phyloP scores from a whole-genome alignment of 1,140 invertebrate species.

The Archivesica marissinica region DNA sequence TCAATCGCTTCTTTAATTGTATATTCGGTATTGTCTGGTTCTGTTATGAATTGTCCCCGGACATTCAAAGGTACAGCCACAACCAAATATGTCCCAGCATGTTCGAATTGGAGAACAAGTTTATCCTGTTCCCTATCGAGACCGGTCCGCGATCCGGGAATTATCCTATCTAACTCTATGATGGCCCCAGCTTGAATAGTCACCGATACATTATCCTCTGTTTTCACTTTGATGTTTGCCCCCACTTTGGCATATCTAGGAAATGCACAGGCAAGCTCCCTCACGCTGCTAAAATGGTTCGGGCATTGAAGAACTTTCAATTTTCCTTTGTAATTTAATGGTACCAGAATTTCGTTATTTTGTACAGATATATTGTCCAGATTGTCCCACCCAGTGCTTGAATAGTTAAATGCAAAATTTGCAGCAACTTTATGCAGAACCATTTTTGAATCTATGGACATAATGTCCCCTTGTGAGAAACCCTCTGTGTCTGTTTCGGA shows the following conservation, averaged over 20 bases:
- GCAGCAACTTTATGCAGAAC: slow-evolving; percentile 50
- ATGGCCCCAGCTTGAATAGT: slow-evolving; percentile 14
- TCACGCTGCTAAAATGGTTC: slow-evolving; percentile 16
- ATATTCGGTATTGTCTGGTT: slow-evolving; percentile 38
- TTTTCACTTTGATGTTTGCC: not conserved
- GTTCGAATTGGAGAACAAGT: slow-evolving; percentile 7
- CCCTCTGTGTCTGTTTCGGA: slow-evolving; percentile 35
- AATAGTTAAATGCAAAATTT: slow-evolving; percentile 3
- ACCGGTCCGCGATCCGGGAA: not conserved
- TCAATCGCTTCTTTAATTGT: slow-evolving; percentile 44
- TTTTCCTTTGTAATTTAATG: slow-evolving; percentile 54
- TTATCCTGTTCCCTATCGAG: not conserved
- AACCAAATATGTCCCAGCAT: not conserved
- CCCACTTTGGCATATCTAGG: slow-evolving; percentile 45
- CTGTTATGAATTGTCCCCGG: not conserved
- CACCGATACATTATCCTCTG: not conserved
- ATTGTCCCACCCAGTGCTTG: not conserved
- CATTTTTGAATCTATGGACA: slow-evolving; percentile 34
- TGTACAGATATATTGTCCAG: not conserved
- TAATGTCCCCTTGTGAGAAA: slow-evolving; percentile 42
- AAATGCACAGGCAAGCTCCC: slow-evolving; percentile 24
- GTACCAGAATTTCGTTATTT: slow-evolving; percentile 42
- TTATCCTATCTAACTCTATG: slow-evolving; percentile 42
- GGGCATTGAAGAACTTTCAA: slow-evolving; percentile 13
- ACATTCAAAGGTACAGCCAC: slow-evolving; percentile 6